Evolutionary conservation across 2,797 vertebrate species (phyloP).

Genomic region (Gorsachius magnificus): DNA sequence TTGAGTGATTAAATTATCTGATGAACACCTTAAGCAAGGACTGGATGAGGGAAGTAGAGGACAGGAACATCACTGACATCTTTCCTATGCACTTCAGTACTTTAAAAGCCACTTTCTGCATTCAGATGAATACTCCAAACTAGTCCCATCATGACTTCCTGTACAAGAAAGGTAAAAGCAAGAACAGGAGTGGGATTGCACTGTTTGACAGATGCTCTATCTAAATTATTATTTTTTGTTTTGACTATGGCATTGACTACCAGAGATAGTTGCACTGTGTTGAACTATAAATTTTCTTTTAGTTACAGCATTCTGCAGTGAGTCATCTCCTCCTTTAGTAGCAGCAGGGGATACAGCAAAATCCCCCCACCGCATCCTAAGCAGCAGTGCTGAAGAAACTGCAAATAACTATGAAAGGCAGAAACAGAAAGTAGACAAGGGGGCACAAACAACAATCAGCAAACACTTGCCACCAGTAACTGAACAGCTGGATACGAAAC

Average conservation of each 20-base stretch:
- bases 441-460: slow-evolving; percentile 14
- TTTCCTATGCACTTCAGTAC: neutral
- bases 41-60: neutral
- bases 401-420: slow-evolving; percentile 53
- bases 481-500: slow-evolving; percentile 62
- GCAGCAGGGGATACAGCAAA: slow-evolving; percentile 42
- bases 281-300: slow-evolving; percentile 32
- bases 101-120: neutral
- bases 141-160: neutral
- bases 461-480: slow-evolving; percentile 46
- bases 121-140: neutral
- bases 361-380: slow-evolving; percentile 31
- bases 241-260: neutral
- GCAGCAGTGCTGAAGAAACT: slow-evolving; percentile 46
- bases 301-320: slow-evolving; percentile 68
- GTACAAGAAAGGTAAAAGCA: neutral
- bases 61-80: neutral
- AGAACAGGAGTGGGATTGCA: neutral
- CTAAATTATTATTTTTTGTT: neutral
- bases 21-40: neutral
- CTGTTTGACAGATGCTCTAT: neutral
- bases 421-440: slow-evolving; percentile 49
- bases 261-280: neutral
- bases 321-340: slow-evolving; percentile 63
- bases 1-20: neutral